Percentiles rank a stretch among this genome's conserved stretches.
Evolutionary conservation across 2,113 vertebrate species (phyloP).

Genomic region (Chunga burmeisteri): DNA sequence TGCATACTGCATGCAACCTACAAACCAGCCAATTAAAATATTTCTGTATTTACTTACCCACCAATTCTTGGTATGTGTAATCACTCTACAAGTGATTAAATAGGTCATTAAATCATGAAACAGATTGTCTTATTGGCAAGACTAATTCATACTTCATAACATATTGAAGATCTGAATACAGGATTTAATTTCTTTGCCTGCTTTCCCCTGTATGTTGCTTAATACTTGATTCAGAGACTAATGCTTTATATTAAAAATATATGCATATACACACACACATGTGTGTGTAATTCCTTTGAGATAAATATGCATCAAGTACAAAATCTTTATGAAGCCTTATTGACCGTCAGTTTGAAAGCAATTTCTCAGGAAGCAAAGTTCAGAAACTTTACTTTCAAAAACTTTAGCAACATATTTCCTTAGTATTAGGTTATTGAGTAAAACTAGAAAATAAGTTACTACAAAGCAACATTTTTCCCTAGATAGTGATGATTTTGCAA

Average conservation of each 20-base stretch:
- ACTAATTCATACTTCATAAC: neutral
- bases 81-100: neutral
- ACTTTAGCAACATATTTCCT: neutral
- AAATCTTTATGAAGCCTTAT: neutral
- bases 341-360: neutral
- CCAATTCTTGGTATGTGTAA: neutral
- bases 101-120: neutral
- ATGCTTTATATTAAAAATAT: neutral
- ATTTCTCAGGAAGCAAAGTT: neutral
- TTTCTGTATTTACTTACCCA: neutral
- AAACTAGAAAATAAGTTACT: neutral
- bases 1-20: neutral
- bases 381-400: neutral
- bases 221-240: neutral
- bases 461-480: neutral
- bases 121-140: neutral
- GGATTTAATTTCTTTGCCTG: neutral
- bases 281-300: neutral
- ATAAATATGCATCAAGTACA: neutral
- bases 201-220: neutral
- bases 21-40: neutral
- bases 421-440: neutral
- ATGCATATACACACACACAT: accelerated
- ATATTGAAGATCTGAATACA: neutral
- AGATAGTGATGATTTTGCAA: neutral